A percentile compares a stretch with the other conserved stretches of the same genome.
Conservation (phyloP, 2,797 vertebrate genomes). For the Pseudotriccus pelzelni region DNA sequence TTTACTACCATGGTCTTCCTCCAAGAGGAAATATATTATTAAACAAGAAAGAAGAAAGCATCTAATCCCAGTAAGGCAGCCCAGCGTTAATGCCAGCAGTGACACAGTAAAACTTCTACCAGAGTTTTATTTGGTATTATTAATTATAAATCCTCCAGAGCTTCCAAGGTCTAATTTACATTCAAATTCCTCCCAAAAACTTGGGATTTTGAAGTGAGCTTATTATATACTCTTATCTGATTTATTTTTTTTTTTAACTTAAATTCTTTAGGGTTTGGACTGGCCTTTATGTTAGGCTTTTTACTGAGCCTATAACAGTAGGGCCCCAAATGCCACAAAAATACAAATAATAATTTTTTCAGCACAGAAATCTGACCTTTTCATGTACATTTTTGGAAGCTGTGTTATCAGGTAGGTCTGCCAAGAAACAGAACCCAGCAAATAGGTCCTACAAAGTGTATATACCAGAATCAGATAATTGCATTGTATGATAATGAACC, state of each 20-base stretch:
- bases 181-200: background rate
- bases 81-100: background rate
- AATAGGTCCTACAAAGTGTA: background rate
- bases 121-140: background rate
- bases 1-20: slow-evolving; percentile 51
- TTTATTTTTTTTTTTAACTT: background rate
- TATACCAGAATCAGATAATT: slow-evolving; percentile 48
- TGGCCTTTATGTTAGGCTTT: background rate
- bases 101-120: background rate
- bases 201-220: background rate
- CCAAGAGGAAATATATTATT: slow-evolving; percentile 37
- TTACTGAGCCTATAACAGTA: background rate
- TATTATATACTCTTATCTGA: background rate
- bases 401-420: background rate
- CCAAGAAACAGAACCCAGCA: slow-evolving; percentile 36
- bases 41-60: slow-evolving; percentile 45
- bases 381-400: background rate
- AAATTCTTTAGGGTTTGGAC: background rate
- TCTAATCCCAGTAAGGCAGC: background rate
- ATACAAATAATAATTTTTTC: background rate
- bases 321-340: background rate
- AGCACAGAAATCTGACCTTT: background rate
- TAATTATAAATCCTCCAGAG: background rate
- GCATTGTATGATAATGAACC: slow-evolving; percentile 48
- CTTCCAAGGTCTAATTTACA: background rate